These are phyloP conservation scores for Enteromius afrohamiltoni DNA, from an alignment of 2,797 vertebrate genomes.

Conservation along the genomic window DNA sequence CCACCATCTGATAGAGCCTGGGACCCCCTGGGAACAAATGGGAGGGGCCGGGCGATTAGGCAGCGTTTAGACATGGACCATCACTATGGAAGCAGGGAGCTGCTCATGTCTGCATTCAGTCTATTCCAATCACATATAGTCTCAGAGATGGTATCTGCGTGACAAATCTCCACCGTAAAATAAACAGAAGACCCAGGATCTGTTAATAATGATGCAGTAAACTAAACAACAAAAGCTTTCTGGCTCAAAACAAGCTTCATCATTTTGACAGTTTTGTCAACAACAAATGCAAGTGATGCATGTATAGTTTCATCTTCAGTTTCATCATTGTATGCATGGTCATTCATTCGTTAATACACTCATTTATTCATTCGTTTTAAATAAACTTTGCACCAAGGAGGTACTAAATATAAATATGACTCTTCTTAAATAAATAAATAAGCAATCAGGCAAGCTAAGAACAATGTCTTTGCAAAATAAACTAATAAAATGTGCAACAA, in stretches of 20 bases:
- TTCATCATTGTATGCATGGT: not conserved
- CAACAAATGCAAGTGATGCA: not conserved
- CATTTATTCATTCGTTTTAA: not conserved
- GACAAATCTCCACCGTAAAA: not conserved
- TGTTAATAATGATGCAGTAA: not conserved
- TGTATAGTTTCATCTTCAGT: not conserved
- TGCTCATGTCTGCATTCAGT: constrained; percentile 16
- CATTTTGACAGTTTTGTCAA: not conserved
- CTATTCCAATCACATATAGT: not conserved
- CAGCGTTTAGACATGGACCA: not conserved
- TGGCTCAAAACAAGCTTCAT: not conserved
- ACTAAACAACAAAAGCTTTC: not conserved
- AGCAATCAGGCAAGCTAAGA: not conserved
- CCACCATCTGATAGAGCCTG: not conserved
- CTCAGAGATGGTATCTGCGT: not conserved
- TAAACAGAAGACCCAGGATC: not conserved
- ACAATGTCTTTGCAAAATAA: too few relatives aligned
- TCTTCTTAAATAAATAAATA: too few relatives aligned
- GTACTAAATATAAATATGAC: not conserved
- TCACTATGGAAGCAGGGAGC: constrained; percentile 23
- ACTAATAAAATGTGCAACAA: not conserved
- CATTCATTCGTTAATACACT: not conserved
- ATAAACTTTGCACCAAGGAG: not conserved
- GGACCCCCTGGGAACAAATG: constrained; percentile 9
- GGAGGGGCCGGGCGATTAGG: constrained; percentile 18